Conservation (phyloP, 2,113 vertebrate genomes). For the Thunnus maccoyii region DNA sequence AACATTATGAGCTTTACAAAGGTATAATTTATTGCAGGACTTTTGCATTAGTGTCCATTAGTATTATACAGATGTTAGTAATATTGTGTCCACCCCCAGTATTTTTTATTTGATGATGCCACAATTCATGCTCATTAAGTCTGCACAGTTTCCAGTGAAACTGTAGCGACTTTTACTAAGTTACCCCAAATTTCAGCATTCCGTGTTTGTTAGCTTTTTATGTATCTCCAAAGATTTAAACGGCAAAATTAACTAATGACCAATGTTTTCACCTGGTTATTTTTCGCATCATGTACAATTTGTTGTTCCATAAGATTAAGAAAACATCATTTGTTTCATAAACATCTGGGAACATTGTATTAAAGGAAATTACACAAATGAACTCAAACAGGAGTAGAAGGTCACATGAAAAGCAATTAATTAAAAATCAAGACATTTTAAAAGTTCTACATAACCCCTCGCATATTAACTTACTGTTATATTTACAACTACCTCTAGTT, state of each 20-base stretch:
- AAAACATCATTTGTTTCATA: not conserved
- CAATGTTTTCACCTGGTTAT: not conserved
- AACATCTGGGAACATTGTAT: not conserved
- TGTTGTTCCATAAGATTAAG: not conserved
- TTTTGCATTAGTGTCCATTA: slow-evolving; percentile 11
- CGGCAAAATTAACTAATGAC: not conserved
- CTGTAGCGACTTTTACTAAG: not conserved
- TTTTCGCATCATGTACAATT: slow-evolving; percentile 1
- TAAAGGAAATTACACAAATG: not conserved
- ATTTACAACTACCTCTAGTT: not conserved
- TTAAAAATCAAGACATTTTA: slow-evolving; percentile 22
- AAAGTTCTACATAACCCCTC: not conserved
- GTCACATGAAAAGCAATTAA: slow-evolving; percentile 13
- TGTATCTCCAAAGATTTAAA: not conserved
- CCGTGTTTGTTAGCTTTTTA: not conserved
- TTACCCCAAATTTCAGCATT: not conserved
- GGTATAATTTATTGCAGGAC: slow-evolving; percentile 62
- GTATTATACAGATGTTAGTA: slow-evolving; percentile 9
- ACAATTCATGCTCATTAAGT: slow-evolving; percentile 12
- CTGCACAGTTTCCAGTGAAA: not conserved
- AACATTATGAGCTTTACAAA: slow-evolving; percentile 36
- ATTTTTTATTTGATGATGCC: slow-evolving; percentile 1
- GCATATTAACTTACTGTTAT: not conserved
- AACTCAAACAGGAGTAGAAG: not conserved
- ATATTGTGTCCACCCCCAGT: not conserved